Evolutionary conservation across 2,888 invertebrate species (phyloP).

Genomic region (Elmis aenea): DNA sequence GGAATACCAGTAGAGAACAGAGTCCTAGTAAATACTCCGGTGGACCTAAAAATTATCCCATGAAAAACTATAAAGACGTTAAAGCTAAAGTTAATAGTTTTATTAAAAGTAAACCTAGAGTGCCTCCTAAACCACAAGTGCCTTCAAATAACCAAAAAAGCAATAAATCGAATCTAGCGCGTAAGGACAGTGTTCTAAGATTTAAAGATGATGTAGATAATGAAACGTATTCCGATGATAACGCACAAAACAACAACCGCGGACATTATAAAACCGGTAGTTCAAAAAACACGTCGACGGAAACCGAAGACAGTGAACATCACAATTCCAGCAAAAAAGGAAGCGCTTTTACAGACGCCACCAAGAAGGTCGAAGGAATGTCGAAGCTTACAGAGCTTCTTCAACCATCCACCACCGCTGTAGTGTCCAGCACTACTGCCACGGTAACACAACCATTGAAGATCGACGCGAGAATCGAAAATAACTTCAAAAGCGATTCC

Average conservation of each 20-base stretch:
- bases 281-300: too few species aligned
- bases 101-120: conserved; percentile 37
- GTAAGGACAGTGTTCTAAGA: conserved; percentile 4
- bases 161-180: conserved; percentile 2
- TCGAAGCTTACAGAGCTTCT: conserved; percentile 1
- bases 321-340: neutral
- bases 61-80: conserved; percentile 38
- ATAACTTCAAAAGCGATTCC: conserved; percentile 1
- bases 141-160: conserved; percentile 14
- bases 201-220: neutral
- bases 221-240: neutral
- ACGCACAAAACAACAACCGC: conserved; percentile 1
- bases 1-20: conserved; percentile 34
- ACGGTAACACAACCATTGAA: conserved; percentile 44
- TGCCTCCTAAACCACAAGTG: conserved; percentile 42
- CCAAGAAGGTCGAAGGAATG: conserved; percentile 13
- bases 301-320: neutral
- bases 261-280: conserved; percentile 2
- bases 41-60: conserved; percentile 36
- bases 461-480: conserved; percentile 39
- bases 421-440: conserved; percentile 43
- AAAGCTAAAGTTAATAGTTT: conserved; percentile 45
- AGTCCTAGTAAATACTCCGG: conserved; percentile 35
- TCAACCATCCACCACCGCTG: conserved; percentile 35
- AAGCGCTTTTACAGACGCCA: conserved; percentile 8